Conservation (phyloP, 23 tunicate species). For the Diplosoma virens region DNA sequence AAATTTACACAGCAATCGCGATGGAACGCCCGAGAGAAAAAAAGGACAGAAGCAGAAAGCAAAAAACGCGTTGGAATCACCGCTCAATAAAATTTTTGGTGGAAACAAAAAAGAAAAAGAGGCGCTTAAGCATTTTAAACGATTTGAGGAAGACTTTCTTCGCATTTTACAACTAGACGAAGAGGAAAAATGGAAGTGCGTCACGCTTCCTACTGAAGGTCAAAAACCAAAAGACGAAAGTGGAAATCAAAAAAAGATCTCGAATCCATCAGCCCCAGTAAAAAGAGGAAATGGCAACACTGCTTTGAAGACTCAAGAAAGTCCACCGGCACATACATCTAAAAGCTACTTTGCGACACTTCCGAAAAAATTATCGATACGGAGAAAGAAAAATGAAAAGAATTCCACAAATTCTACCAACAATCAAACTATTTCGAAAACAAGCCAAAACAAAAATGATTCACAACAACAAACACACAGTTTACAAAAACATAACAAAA, state of each 20-base stretch:
- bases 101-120: no score
- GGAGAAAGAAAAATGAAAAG: background rate
- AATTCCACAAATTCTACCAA: background rate
- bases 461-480: background rate
- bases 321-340: background rate
- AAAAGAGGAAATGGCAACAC: no score
- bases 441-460: background rate
- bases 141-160: conserved; percentile 10
- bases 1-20: no score
- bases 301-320: no score
- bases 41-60: no score
- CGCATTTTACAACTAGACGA: background rate
- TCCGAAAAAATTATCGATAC: background rate
- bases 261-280: no score
- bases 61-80: no score
- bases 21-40: no score
- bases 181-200: conserved; percentile 2
- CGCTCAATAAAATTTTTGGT: no score
- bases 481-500: background rate
- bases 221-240: no score
- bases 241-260: no score
- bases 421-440: background rate
- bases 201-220: background rate
- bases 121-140: conserved; percentile 3
- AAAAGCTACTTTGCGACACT: background rate